phyloP scores from a whole-genome alignment of 2,797 vertebrate genomes.

The Anguilla obscura region DNA sequence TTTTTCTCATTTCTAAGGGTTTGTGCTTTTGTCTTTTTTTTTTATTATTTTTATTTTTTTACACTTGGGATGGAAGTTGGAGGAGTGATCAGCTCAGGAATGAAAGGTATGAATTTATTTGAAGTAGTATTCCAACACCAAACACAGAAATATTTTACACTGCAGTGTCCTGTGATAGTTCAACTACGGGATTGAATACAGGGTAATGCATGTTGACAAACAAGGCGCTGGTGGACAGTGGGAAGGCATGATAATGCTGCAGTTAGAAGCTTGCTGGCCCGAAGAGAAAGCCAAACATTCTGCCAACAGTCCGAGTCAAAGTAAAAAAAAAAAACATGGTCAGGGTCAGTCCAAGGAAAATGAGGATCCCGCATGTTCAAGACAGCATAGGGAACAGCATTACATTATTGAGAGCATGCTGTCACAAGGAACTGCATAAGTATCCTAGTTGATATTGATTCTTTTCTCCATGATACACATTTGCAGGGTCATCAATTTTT shows the following conservation, averaged over 20 bases:
- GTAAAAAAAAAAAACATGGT: constrained; percentile 21
- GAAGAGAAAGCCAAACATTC: constrained; percentile 13
- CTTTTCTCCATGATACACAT: constrained; percentile 24
- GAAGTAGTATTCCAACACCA: not conserved
- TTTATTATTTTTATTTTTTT: not conserved
- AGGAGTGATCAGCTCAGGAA: not conserved
- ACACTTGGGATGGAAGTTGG: not conserved
- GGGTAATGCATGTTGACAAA: not conserved
- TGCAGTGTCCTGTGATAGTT: not conserved
- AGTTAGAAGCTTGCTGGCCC: constrained; percentile 15
- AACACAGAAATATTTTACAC: not conserved
- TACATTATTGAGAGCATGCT: not conserved
- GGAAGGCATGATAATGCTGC: constrained; percentile 18
- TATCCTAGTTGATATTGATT: constrained; percentile 41
- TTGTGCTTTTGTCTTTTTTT: not conserved
- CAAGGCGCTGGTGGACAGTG: not conserved
- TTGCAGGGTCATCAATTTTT: constrained; percentile 43
- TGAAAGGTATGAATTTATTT: not conserved
- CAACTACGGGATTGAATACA: not conserved
- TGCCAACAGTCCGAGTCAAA: constrained; percentile 23
- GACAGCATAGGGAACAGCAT: not conserved
- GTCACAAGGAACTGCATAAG: constrained; percentile 11
- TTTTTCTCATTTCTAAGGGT: not conserved
- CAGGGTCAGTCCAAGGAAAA: constrained; percentile 24
- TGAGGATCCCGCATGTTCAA: constrained; percentile 9